These are phyloP conservation scores for Apamea epomidion DNA, from an alignment of 2,888 invertebrate genomes.

Conservation along the genomic window DNA sequence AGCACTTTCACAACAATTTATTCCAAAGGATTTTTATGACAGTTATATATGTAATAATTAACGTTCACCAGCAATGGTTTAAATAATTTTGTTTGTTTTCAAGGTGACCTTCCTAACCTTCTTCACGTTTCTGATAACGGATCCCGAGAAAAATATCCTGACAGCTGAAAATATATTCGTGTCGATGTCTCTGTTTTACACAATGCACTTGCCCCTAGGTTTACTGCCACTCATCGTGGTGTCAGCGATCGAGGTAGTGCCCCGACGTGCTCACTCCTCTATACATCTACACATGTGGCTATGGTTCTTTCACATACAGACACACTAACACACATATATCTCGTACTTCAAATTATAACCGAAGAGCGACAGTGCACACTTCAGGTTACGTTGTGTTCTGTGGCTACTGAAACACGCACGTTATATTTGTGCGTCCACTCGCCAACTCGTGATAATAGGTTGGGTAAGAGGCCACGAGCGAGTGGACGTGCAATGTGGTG, in stretches of 20 bases:
- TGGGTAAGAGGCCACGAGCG: slow-evolving; percentile 2
- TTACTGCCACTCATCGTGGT: slow-evolving; percentile 94
- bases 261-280: slow-evolving; percentile 65
- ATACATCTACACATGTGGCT: slow-evolving; percentile 74
- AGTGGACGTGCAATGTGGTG: slow-evolving; percentile 25
- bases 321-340: slow-evolving; percentile 77
- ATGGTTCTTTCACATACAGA: slow-evolving; percentile 80
- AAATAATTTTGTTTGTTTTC: slow-evolving; percentile 75
- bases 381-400: slow-evolving; percentile 62
- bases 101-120: slow-evolving; percentile 96
- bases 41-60: background rate
- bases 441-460: slow-evolving; percentile 16
- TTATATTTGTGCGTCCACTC: slow-evolving; percentile 33
- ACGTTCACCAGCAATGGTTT: background rate
- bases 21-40: background rate
- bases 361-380: slow-evolving; percentile 46
- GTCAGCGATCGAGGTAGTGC: slow-evolving; percentile 93
- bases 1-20: background rate
- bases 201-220: slow-evolving; percentile 96
- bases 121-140: slow-evolving; percentile 94
- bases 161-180: slow-evolving; percentile 96
- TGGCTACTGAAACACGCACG: slow-evolving; percentile 31
- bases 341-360: slow-evolving; percentile 39
- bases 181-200: slow-evolving; percentile 96
- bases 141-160: slow-evolving; percentile 92